Percentiles rank a stretch among this genome's conserved stretches.
Evolutionary conservation across 1,140 invertebrate species (phyloP).

Genomic region (Samia ricini): DNA sequence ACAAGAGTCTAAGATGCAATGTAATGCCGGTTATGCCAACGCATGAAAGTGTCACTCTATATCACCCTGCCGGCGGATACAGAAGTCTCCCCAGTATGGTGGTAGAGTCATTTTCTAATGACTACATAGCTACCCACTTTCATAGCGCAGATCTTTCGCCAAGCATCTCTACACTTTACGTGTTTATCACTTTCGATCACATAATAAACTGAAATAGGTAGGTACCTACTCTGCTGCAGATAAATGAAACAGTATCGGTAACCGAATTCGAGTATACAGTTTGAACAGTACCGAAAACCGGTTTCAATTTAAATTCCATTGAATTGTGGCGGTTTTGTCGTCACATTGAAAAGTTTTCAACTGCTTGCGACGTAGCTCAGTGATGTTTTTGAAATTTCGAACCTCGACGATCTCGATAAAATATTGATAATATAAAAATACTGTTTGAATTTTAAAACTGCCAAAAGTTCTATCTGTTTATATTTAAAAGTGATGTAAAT

Average conservation of each 20-base stretch:
- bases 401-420: neutral
- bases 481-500: neutral
- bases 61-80: too few species aligned
- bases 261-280: neutral
- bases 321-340: neutral
- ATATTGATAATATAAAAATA: conserved; percentile 2
- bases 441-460: neutral
- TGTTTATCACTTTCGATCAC: too few species aligned
- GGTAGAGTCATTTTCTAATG: too few species aligned
- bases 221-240: neutral
- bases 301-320: neutral
- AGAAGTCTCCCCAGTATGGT: too few species aligned
- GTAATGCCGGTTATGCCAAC: too few species aligned
- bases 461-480: neutral
- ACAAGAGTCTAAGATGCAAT: too few species aligned
- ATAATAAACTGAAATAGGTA: too few species aligned
- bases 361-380: neutral
- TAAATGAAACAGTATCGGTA: neutral
- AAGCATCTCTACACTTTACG: too few species aligned
- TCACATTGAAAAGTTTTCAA: conserved; percentile 9
- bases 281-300: neutral
- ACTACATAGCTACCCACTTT: too few species aligned
- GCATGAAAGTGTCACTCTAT: too few species aligned
- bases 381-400: conserved; percentile 3
- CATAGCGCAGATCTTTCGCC: too few species aligned